Conservation (phyloP, 2,888 invertebrate species). For the Zaprionus bogoriensis region DNA sequence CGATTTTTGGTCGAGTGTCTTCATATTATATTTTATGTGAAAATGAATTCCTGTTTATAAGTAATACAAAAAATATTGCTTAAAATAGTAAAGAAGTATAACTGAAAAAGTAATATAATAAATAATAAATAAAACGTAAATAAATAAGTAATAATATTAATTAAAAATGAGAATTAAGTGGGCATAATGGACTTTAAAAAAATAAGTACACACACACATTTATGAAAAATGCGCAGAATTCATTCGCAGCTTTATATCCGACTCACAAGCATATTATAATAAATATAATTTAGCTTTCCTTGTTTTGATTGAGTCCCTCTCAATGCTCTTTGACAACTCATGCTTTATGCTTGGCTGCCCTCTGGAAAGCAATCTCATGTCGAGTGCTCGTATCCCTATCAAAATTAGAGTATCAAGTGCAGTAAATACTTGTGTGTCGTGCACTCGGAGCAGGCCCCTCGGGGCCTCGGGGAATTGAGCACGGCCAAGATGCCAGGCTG, state of each 20-base stretch:
- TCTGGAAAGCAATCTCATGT: conserved; percentile 19
- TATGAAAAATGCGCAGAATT: too few relatives aligned
- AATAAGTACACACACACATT: neutral
- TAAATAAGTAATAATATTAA: neutral
- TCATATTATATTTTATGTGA: neutral
- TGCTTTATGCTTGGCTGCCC: neutral
- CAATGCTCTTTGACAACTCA: neutral
- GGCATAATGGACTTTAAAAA: neutral
- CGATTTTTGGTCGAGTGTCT: too few relatives aligned
- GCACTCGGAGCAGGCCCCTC: too few relatives aligned
- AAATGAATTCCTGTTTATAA: neutral
- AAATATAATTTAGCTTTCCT: neutral
- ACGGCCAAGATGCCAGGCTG: conserved; percentile 29
- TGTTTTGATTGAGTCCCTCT: neutral
- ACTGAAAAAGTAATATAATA: neutral
- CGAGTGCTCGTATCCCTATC: conserved; percentile 12
- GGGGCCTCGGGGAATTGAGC: conserved; percentile 23
- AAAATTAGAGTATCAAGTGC: conserved; percentile 23
- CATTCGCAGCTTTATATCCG: too few relatives aligned
- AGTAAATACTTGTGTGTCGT: conserved; percentile 14
- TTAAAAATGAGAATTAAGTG: too few relatives aligned
- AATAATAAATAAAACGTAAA: too few relatives aligned
- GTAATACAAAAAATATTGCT: neutral
- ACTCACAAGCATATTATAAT: too few relatives aligned
- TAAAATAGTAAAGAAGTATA: neutral